A percentile compares a stretch with the other conserved stretches of the same genome.
Conservation (phyloP, 2,113 vertebrate genomes). For the Coptodon rendalli region DNA sequence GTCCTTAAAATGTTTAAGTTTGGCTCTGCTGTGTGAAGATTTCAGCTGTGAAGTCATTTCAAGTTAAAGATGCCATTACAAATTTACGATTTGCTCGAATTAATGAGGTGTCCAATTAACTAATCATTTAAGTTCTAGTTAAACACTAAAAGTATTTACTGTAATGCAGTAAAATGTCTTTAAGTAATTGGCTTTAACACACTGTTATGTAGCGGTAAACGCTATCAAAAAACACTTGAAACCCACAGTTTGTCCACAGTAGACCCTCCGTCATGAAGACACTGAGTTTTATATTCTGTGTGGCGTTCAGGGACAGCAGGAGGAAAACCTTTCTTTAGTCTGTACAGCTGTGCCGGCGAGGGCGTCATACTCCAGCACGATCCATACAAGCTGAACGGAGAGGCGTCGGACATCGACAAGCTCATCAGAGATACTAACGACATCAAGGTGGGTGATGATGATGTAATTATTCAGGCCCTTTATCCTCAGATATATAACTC, state of each 20-base stretch:
- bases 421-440: constrained; percentile 86
- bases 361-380: constrained; percentile 90
- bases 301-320: constrained; percentile 64
- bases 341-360: constrained; percentile 95
- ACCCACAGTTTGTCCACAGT: background rate
- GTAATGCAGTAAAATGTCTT: background rate
- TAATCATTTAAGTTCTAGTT: background rate
- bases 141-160: background rate
- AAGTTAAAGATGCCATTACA: background rate
- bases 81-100: background rate
- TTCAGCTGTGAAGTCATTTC: background rate
- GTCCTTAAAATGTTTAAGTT: background rate
- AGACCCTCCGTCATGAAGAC: accelerated
- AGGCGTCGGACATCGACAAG: constrained; percentile 86
- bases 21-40: accelerated
- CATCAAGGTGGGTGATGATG: constrained; percentile 76
- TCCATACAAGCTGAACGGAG: constrained; percentile 79
- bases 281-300: background rate
- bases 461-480: background rate
- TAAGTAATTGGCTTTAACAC: background rate
- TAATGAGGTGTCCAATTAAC: background rate
- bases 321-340: constrained; percentile 74
- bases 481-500: background rate
- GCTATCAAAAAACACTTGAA: background rate
- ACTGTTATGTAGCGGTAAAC: background rate